Evolutionary conservation across 1,140 invertebrate species (phyloP), one percentile per base, ranked within the genome.

Genomic region (Andricus grossulariae): DNA sequence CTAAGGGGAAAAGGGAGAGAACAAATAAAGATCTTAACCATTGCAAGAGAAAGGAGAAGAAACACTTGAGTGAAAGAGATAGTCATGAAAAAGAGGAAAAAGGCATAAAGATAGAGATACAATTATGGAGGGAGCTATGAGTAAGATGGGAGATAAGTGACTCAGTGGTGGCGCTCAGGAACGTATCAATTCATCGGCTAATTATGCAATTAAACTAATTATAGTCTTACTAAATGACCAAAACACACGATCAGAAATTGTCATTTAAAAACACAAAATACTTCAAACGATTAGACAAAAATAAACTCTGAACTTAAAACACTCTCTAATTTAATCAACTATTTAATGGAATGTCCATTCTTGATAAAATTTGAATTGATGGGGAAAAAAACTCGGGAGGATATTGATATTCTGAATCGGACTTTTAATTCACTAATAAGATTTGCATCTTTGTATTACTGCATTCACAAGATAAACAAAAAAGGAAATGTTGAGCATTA

Each of bases 121-220:
- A 25, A 50, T 51, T 32, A 73, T 18, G 25, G 71, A 78, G 71
- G 66, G 19, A 73, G 76, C 78, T 76, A 75, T n/a, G 75, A 76
- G 74, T 75, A 70, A 83, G 75, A 71, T 32, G 75, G 74, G 70
- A 72, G 74, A 57, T 32, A 78, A 81, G 80, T 87, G 86, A 88
- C 82, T 88, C 87, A 88, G 85, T 84, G 79, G 85, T 86, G 84
- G 84, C 80, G 85, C 78, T 66, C 60, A 66, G 60, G 32, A 66
- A 66, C 60, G 60, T 66, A 66, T 66, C 60, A 66, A 66, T 66
- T 32, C 60, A 39, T 66, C 60, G 21, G 15, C 60, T 66, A 66
- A 66, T 66, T 66, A 66, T 25, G 15, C 15, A 66, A 66, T 66
- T 66, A 66, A 16, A 55, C 18, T 55, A 25, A 50, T 21, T 32